Percentiles rank a stretch among this genome's conserved stretches.
Conservation (phyloP, 2,888 invertebrate species). For the Phengaris alcon region DNA sequence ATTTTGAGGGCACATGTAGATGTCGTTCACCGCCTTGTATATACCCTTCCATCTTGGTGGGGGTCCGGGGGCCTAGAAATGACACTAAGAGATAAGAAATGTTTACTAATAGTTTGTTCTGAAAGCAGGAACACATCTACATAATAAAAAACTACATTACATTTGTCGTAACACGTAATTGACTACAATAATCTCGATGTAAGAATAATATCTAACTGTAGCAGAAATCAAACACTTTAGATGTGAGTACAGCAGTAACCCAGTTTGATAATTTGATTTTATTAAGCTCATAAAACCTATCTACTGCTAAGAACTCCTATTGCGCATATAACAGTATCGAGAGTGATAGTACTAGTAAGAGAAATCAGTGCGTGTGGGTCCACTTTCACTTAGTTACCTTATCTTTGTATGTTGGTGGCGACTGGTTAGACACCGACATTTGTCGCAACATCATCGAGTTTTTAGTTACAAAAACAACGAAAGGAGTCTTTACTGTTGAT, state of each 20-base stretch:
- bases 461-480: too few relatives aligned
- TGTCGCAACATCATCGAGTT: background rate
- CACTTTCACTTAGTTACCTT: constrained; percentile 31
- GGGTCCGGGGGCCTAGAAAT: constrained; percentile 58
- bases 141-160: too few relatives aligned
- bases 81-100: background rate
- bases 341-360: background rate
- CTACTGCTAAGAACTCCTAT: background rate
- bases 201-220: too few relatives aligned
- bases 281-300: background rate
- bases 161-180: too few relatives aligned
- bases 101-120: background rate
- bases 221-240: too few relatives aligned
- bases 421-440: background rate
- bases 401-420: background rate
- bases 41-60: constrained; percentile 65
- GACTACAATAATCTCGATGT: too few relatives aligned
- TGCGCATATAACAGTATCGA: background rate
- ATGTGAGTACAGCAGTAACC: too few relatives aligned
- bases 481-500: too few relatives aligned
- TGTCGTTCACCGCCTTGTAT: constrained; percentile 60
- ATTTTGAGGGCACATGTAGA: constrained; percentile 57
- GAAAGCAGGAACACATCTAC: background rate
- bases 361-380: background rate
- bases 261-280: too few relatives aligned